Evolutionary conservation across 2,888 invertebrate genomes (phyloP), one percentile per base, ranked within the genome.

Genomic region (Mechanitis mazaeus): DNA sequence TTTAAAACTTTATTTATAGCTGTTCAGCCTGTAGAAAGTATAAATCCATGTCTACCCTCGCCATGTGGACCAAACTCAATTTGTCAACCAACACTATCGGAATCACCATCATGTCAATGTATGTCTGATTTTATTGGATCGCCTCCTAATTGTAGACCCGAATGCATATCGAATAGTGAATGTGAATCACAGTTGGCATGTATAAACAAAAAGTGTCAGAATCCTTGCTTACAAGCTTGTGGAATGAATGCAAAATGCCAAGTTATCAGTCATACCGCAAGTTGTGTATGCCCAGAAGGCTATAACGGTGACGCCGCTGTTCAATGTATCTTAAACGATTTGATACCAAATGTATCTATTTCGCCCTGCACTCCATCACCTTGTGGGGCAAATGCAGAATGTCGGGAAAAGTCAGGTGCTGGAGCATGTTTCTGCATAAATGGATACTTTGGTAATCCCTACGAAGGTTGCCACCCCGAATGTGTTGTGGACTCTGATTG

Each of bases 361-460:
- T 91, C 92, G 57, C 93, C 93, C 33, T 92, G 93, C 73, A 81
- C 88, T 70, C 92, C 92, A 55, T 93, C 92, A 59, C 93, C 93
- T 2, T 93, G 93, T 72, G 93, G 94, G 56, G 75, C 91, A 2
- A 93, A 94, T 74, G 93, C 94, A 3, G 85, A 91, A 67, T 94
- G 94, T 72, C 87, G 83, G 69, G 92, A 92, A 75, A 91, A 91
- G 69, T 85, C 85, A 35, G 90, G 86, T 60, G 92, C 91, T 33
- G 93, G 93, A 63, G 89, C 94, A 5, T 96, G 95, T 75, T 87
- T 92, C 60, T 96, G 96, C 74, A 80, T 93, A 28, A 87, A 91
- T 2, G 94, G 94, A 54, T 95, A 94, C 74, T 92, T 93, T 67
- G 96, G 96, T 65, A 94, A 95, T 83, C 95, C 95, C n/a, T 95